Conservation (phyloP, 2,113 vertebrate species). For the Chaetorhynchus papuensis region DNA sequence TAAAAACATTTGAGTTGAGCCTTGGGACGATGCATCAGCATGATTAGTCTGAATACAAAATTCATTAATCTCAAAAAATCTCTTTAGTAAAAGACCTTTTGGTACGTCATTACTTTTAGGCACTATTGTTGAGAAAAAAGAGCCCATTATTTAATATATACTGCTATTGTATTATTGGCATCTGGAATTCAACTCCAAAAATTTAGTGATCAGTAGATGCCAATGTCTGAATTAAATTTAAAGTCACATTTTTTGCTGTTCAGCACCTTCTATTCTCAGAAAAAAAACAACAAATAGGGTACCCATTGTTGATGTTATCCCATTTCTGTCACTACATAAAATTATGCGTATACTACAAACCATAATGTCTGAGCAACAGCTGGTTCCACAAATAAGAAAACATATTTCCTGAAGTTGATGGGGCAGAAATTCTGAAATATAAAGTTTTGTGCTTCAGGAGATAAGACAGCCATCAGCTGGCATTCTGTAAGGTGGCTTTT, state of each 20-base stretch:
- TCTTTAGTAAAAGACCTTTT: background rate
- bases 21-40: background rate
- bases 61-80: background rate
- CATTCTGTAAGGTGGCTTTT: background rate
- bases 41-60: background rate
- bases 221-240: background rate
- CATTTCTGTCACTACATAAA: background rate
- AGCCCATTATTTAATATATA: background rate
- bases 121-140: background rate
- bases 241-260: background rate
- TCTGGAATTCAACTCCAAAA: background rate
- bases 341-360: background rate
- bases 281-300: background rate
- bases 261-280: background rate
- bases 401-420: background rate
- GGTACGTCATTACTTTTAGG: background rate
- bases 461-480: background rate
- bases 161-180: background rate
- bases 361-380: background rate
- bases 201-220: accelerated
- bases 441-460: background rate
- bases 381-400: background rate
- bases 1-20: background rate
- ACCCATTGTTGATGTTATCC: background rate
- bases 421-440: background rate